Evolutionary conservation across 2,113 vertebrate genomes (phyloP), one percentile per base, ranked within the genome.

Genomic region (Lagopus leucura): DNA sequence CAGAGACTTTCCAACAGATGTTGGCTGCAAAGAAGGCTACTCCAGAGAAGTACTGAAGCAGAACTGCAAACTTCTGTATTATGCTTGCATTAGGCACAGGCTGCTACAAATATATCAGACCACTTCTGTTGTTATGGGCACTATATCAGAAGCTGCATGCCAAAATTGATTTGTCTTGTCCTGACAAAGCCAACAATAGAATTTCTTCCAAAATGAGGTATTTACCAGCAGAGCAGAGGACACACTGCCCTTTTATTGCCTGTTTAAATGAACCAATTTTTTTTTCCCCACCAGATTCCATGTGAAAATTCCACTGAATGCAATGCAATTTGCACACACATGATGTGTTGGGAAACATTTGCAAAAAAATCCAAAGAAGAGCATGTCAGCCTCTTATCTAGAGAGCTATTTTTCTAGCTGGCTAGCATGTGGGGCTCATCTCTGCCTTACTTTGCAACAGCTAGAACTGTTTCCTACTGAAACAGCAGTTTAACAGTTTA

Each of bases 401-500:
- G 76, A 76, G 55, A 15, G 3, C 0, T 4, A 38, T 78, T 72
- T 47, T 16, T 8, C 57, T 16, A 13, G 48, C 36, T 63, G 72
- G 45, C 52, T 91, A 42, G 11, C 67, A 74, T 55, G n/a, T 84
- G 45, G 69, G 69, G 75, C 42, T 93, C 93, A 84, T 76, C 48
- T 81, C 73, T 84, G 83, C 76, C 77, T 81, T 79, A 36, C 77
- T 92, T 76, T 90, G 88, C 82, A 93, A 69, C 40, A 70, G 75
- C 82, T 69, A 36, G 86, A 96, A 95, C 57, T 69, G 67, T 69
- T 95, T 92, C 72, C 60, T 93, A 47, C 94, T 36, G 72, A 86
- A 90, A 50, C 27, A 83, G 94, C 88, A 88, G 69, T 96, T 95
- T 88, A 95, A 87, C 82, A 83, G 90, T 95, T 95, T 91, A 77